Conservation (phyloP, 2,113 vertebrate species). For the Leuciscus idus region DNA sequence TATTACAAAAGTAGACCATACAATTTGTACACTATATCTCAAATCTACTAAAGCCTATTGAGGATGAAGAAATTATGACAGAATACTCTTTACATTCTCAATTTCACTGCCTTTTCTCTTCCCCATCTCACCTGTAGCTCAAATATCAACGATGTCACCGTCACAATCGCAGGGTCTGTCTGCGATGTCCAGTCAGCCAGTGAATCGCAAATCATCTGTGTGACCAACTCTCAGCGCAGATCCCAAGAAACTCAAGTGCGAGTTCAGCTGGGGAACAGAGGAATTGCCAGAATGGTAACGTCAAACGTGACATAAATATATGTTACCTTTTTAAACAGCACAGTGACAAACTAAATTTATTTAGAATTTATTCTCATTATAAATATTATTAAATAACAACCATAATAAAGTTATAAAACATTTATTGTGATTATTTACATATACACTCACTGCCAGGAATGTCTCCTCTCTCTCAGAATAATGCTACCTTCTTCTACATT, state of each 20-base stretch:
- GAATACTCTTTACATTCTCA: not conserved
- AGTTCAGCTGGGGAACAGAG: constrained; percentile 69
- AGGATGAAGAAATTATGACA: not conserved
- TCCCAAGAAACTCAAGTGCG: constrained; percentile 77
- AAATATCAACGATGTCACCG: constrained; percentile 65
- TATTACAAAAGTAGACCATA: too few relatives aligned
- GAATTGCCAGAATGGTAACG: constrained; percentile 73
- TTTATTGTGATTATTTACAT: too few relatives aligned
- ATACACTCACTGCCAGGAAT: too few relatives aligned
- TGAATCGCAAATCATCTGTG: constrained; percentile 77
- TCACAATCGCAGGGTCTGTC: constrained; percentile 77
- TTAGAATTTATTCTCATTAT: too few relatives aligned
- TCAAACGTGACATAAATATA: not conserved
- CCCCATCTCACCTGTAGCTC: constrained; percentile 60
- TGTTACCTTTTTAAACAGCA: too few relatives aligned
- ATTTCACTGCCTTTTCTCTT: not conserved
- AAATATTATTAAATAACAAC: too few relatives aligned
- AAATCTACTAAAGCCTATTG: not conserved
- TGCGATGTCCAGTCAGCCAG: constrained; percentile 77
- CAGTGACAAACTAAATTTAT: too few relatives aligned
- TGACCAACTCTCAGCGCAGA: constrained; percentile 72
- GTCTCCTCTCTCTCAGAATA: constrained; percentile 65
- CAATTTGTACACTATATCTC: too few relatives aligned
- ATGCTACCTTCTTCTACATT: constrained; percentile 81
- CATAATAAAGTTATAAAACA: too few relatives aligned